phyloP scores from a whole-genome alignment of 2,113 vertebrate species.

The Mesembrinibis cayennensis region DNA sequence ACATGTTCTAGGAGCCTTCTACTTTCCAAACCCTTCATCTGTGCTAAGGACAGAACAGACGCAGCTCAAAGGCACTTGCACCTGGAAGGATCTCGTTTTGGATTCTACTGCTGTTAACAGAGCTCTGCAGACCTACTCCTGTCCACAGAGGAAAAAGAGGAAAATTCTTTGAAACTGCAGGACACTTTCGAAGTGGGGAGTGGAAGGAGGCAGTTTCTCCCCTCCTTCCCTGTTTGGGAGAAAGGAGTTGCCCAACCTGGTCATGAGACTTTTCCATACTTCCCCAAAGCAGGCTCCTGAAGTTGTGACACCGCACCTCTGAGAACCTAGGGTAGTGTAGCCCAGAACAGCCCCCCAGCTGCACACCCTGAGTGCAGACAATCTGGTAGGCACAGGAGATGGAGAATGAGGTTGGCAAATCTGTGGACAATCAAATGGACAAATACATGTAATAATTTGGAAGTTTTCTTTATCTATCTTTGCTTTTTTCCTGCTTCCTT shows the following conservation, averaged over 20 bases:
- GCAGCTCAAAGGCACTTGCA: neutral
- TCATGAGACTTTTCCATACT: conserved; percentile 45
- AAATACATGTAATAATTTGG: conserved; percentile 73
- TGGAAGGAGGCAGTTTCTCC: neutral
- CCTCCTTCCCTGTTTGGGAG: neutral
- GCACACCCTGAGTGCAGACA: neutral
- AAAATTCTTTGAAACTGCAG: neutral
- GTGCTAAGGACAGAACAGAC: neutral
- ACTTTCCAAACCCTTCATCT: neutral
- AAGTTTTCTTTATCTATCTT: neutral
- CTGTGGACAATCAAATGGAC: conserved; percentile 75
- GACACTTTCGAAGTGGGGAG: fast-evolving
- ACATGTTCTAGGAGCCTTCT: neutral
- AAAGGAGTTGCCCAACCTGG: conserved; percentile 50
- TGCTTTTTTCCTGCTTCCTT: neutral
- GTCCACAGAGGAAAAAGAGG: neutral
- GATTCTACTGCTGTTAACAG: neutral
- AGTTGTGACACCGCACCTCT: neutral
- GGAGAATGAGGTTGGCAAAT: conserved; percentile 71
- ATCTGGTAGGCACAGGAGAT: conserved; percentile 18
- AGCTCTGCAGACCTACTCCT: neutral
- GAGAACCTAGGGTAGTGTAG: neutral
- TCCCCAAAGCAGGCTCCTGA: conserved; percentile 15
- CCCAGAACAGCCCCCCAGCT: neutral
- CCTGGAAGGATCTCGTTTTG: neutral